Conservation (phyloP, 2,113 vertebrate species). For the Alouatta palliata region DNA sequence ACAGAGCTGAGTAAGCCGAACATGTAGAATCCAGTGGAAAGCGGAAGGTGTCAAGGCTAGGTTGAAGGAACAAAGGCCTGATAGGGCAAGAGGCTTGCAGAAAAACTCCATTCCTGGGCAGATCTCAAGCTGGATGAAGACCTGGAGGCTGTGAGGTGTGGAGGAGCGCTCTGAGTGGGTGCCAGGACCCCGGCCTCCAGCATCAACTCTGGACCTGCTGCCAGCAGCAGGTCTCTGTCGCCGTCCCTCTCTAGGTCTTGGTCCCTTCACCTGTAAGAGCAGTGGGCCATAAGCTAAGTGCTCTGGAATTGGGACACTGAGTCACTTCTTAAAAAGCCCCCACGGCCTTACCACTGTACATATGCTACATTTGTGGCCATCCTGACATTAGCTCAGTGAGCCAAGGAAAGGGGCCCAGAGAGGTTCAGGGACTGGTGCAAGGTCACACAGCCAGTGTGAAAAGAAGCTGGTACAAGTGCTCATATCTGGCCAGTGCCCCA, state of each 20-base stretch:
- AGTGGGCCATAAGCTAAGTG: not conserved
- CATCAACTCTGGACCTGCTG: not conserved
- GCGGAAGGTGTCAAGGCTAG: not conserved
- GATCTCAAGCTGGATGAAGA: not conserved
- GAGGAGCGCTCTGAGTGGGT: not conserved
- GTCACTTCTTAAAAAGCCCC: not conserved
- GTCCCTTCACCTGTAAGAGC: not conserved
- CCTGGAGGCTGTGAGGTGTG: not conserved
- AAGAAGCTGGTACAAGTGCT: not conserved
- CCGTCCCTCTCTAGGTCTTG: not conserved
- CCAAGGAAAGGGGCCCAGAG: not conserved
- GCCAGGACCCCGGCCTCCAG: not conserved
- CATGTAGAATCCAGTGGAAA: not conserved
- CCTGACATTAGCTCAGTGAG: not conserved
- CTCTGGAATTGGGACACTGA: not conserved
- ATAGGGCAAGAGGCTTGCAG: not conserved
- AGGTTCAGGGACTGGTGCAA: not conserved
- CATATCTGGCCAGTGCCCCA: not conserved
- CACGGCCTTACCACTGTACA: not conserved
- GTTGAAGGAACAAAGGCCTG: not conserved
- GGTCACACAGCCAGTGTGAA: not conserved
- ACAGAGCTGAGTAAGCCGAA: not conserved
- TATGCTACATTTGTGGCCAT: not conserved
- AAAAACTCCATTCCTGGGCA: not conserved
- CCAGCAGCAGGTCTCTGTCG: no score